Base-by-base conservation (phyloP, 2,888 invertebrate genomes). In the Caenorhabditis sinica region DNA sequence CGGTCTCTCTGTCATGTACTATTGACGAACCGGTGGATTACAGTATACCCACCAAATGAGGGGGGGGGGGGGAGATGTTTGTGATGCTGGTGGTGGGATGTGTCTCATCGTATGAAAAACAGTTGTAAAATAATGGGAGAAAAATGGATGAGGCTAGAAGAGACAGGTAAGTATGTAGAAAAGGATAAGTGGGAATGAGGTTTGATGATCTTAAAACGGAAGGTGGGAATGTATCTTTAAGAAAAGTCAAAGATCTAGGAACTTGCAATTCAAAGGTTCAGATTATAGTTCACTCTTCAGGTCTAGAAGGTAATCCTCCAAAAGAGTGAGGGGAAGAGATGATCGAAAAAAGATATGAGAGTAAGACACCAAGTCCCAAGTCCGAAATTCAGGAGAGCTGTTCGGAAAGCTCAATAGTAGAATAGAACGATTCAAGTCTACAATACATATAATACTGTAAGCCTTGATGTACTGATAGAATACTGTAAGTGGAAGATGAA, bases 21-120 rank as follows among this genome's bases (percentile, higher is more conserved):
- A 72, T 77, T 72, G 79, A 72, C 63, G 68, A 76, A 76, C 76
- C 56, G 76, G 68, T 69, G 79, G 79, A 79, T 79, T 79, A 79
- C 79, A 79, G 79, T 79, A 79, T 72, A 61, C 79, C 79, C 60
- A 43, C 60, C 60, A 56, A 61, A 69, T 40, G 40, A 40, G 33
- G 33, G 30, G 43, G n/a, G 68, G 40, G 13, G 33, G 33, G 30
- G 43, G n/a, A 76, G 40, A 65, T 72, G 79, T 79, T 79, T 79
- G 77, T 79, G 77, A 69, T 76, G 45, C 36, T 69, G 69, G 53
- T 69, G 40, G 69, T 51, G 68, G 51, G 33, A 36, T 25, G 20
- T 60, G 49, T 49, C 49, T 60, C 68, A 68, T 45, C 60, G 51
- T 13, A 36, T 20, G 36, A 80, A 79, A 81, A 81, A 73, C 71